phyloP scores from a whole-genome alignment of 2,113 vertebrate genomes.

The Numenius arquata region DNA sequence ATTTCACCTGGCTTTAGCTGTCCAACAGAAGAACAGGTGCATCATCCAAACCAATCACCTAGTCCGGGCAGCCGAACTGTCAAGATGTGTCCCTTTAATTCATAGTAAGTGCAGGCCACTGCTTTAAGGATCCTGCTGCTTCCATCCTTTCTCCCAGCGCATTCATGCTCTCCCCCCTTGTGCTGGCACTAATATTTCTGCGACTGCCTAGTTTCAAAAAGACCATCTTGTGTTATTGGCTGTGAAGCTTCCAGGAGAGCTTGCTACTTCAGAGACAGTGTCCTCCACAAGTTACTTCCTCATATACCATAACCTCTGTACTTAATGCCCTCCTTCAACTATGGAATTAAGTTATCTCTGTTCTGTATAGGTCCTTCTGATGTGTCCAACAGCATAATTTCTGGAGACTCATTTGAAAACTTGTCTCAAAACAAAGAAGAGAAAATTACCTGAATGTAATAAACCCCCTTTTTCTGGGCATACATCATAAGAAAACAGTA shows the following conservation, averaged over 20 bases:
- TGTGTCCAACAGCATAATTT: neutral
- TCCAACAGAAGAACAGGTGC: neutral
- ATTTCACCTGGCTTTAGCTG: neutral
- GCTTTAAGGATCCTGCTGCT: neutral
- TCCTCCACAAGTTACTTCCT: neutral
- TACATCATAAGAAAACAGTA: slow-evolving; percentile 99
- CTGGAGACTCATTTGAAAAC: neutral
- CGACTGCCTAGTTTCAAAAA: neutral
- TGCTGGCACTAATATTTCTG: neutral
- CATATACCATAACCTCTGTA: neutral
- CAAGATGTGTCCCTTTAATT: neutral
- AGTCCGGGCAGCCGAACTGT: neutral
- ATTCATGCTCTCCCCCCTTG: neutral
- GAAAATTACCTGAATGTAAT: slow-evolving; percentile 92
- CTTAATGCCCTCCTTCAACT: neutral
- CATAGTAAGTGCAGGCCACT: neutral
- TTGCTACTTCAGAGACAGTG: neutral
- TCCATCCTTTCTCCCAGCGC: neutral
- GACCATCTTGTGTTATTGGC: neutral
- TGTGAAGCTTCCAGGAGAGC: neutral
- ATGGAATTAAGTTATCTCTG: neutral
- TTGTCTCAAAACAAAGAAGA: neutral
- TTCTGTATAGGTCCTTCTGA: neutral
- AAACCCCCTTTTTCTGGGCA: slow-evolving; percentile 92
- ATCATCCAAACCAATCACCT: neutral